A percentile compares a stretch with the other conserved stretches of the same genome.
Conservation (phyloP, 2,888 invertebrate genomes). For the Pheosia tremula region DNA sequence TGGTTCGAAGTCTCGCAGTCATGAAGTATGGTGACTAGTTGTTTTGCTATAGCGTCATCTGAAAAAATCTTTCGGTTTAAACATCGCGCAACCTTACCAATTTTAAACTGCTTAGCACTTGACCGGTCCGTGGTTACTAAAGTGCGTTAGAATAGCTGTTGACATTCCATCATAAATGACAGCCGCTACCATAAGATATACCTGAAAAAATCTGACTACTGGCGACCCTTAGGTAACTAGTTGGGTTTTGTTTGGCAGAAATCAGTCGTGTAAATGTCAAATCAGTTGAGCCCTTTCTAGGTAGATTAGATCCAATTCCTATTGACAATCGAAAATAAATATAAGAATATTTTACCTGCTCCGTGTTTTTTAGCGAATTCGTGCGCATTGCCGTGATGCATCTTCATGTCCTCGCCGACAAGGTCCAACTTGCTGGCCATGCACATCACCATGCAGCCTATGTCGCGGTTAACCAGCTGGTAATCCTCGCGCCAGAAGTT, state of each 20-base stretch:
- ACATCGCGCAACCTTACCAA: too few relatives aligned
- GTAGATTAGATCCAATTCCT: too few relatives aligned
- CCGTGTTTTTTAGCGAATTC: conserved; percentile 71
- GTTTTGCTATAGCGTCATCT: conserved; percentile 66
- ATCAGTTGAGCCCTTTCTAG: too few relatives aligned
- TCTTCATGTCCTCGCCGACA: conserved; percentile 54
- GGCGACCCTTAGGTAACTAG: too few relatives aligned
- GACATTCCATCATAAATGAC: too few relatives aligned
- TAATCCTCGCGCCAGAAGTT: conserved; percentile 76
- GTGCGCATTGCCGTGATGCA: conserved; percentile 69
- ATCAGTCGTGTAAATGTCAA: too few relatives aligned
- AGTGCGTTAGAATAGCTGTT: too few relatives aligned
- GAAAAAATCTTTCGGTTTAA: conserved; percentile 10
- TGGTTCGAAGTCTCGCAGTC: conserved; percentile 57
- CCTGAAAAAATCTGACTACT: too few relatives aligned
- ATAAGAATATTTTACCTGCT: conserved; percentile 55
- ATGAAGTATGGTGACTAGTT: conserved; percentile 62
- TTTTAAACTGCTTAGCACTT: too few relatives aligned
- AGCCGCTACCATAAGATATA: too few relatives aligned
- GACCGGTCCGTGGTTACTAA: too few relatives aligned
- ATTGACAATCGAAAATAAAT: not conserved
- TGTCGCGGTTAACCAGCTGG: conserved; percentile 60
- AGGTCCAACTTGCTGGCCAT: conserved; percentile 68
- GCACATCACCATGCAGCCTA: conserved; percentile 72
- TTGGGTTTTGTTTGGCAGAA: too few relatives aligned